phyloP scores from a whole-genome alignment of 2,888 invertebrate genomes.

The Emmelina monodactyla region DNA sequence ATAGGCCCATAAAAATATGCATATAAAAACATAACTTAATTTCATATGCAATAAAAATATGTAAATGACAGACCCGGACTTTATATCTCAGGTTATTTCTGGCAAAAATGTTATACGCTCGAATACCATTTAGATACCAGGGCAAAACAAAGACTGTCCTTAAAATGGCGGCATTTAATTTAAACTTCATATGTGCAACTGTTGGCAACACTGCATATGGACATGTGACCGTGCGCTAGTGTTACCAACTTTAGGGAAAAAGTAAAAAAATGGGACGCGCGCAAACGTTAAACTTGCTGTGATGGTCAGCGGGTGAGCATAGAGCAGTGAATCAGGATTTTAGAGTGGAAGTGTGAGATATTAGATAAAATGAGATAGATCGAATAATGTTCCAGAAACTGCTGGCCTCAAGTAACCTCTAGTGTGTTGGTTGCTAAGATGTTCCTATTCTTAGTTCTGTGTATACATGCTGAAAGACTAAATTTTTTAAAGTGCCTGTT shows the following conservation, averaged over 20 bases:
- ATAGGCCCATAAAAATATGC: no score
- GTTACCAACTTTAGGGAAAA: conserved; percentile 40
- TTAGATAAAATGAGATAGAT: neutral
- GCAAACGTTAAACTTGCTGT: conserved; percentile 27
- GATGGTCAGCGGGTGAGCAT: conserved; percentile 21
- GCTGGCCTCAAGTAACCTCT: neutral
- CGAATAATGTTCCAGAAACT: neutral
- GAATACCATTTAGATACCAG: neutral
- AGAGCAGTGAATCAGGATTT: neutral
- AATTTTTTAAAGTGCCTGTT: neutral
- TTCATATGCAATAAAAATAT: conserved; percentile 1
- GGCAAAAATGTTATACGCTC: neutral
- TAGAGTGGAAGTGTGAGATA: neutral
- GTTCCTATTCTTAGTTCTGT: neutral
- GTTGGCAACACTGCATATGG: conserved; percentile 20
- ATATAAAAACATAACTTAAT: conserved; percentile 1
- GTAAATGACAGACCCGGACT: neutral
- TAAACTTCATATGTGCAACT: conserved; percentile 22
- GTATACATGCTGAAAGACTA: neutral
- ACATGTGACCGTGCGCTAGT: conserved; percentile 32
- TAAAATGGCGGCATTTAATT: conserved; percentile 24
- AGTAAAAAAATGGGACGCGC: conserved; percentile 25
- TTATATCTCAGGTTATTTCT: neutral
- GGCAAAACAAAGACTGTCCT: conserved; percentile 9
- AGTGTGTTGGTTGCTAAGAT: neutral